Percentiles rank a stretch among this genome's conserved stretches.
Evolutionary conservation across 2,797 vertebrate genomes (phyloP).

Genomic region (Sebastes glaucus): DNA sequence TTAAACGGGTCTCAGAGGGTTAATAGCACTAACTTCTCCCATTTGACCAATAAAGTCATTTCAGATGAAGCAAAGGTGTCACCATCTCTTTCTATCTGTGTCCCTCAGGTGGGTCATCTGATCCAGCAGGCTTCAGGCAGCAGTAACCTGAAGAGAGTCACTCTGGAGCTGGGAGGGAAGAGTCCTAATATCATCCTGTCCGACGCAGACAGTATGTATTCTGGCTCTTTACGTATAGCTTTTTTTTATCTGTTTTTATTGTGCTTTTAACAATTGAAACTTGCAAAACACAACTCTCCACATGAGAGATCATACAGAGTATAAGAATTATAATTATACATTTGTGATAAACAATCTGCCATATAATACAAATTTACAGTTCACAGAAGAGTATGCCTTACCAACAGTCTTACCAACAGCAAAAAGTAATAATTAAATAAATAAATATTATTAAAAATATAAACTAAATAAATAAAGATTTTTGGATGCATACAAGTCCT

Average conservation of each 20-base stretch:
- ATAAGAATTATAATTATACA: no score
- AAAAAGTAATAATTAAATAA: no score
- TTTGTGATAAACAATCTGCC: no score
- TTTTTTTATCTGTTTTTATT: neutral
- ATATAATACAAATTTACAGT: no score
- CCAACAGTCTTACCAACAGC: no score
- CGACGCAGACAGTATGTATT: constrained; percentile 90
- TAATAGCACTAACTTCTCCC: neutral
- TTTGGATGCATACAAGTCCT: neutral
- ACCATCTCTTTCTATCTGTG: neutral
- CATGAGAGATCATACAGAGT: no score
- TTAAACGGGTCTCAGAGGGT: no score
- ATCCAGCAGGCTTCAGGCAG: constrained; percentile 92
- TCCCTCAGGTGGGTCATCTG: constrained; percentile 88
- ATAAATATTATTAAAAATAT: no score
- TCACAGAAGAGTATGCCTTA: no score
- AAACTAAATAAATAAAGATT: no score
- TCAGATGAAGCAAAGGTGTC: neutral
- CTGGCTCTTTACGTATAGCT: neutral
- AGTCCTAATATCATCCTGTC: constrained; percentile 96
- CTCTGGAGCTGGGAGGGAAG: constrained; percentile 95
- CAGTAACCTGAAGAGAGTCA: constrained; percentile 95
- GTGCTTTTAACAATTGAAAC: no score
- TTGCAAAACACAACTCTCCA: no score
- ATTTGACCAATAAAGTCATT: neutral